These are phyloP conservation scores for Drosophila nannoptera DNA, from an alignment of 1,140 invertebrate species.

Conservation along the genomic window DNA sequence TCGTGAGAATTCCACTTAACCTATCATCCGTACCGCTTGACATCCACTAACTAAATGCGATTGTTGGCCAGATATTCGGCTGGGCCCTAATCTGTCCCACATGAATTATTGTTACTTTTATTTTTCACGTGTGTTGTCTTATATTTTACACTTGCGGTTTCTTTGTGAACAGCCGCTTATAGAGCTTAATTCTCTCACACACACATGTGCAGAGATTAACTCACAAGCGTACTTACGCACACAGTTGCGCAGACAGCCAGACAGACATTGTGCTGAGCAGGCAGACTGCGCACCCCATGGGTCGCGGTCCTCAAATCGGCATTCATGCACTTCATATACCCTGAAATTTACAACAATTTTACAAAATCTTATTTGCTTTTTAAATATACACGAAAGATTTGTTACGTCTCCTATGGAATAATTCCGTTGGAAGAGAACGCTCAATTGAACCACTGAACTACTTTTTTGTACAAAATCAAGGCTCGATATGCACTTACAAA, in stretches of 20 bases:
- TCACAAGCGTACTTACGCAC: constrained; percentile 9
- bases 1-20: constrained; percentile 15
- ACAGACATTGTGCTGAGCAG: constrained; percentile 12
- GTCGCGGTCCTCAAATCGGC: constrained; percentile 6
- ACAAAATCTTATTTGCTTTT: too few species aligned
- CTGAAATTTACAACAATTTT: not conserved
- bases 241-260: not conserved
- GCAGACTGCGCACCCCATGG: constrained; percentile 27
- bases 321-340: not conserved
- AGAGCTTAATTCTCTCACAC: constrained; percentile 12
- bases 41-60: constrained; percentile 27
- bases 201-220: constrained; percentile 5
- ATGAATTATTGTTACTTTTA: constrained; percentile 9
- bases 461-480: too few species aligned
- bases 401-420: too few species aligned
- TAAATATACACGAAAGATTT: not conserved
- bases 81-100: constrained; percentile 13
- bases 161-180: constrained; percentile 2
- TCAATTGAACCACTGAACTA: not conserved
- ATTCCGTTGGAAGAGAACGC: not conserved
- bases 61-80: not conserved
- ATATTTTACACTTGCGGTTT: constrained; percentile 32
- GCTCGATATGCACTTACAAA: not conserved
- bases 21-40: constrained; percentile 16
- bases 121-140: not conserved